Evolutionary conservation across 2,888 invertebrate species (phyloP), one percentile per base, ranked within the genome.

Genomic region (Alloscopus bannaensis): DNA sequence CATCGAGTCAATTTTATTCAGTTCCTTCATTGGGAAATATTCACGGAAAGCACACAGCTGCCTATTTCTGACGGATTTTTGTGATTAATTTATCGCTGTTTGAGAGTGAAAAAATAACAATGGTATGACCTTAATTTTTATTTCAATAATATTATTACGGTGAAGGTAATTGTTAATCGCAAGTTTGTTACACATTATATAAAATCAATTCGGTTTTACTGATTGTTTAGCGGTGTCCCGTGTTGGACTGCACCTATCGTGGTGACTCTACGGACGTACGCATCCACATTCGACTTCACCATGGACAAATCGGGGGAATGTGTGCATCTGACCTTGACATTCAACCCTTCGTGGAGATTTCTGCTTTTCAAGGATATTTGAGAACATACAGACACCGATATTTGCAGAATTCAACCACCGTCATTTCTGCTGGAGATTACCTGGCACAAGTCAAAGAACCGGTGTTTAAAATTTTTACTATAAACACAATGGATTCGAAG

Each of bases 321-420:
- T 31, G 31, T 20, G 36, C 18, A 18, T n/a, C n/a, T n/a, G 24
- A 31, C 3, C 20, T 52, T 16, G 22, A 66, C n/a, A 62, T 62
- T n/a, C 11, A 18, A 28, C 78, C 71, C 20, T 78, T 78, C 59
- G n/a, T 3, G 3, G 50, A 65, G 29, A 40, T 70, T n/a, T 18
- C 20, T n/a, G 71, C 70, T 13, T 78, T 78, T 59, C 8, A 36
- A 24, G 65, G 71, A 3, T 65, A 47, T 31, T 0, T 45, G 0
- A 42, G 50, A 29, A 57, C 65, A 18, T 78, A 78, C n/a, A n/a
- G 78, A 1, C 78, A 78, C 52, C 6, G 78, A 3, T n/a, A n/a
- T n/a, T 42, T 60, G 6, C 8, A 11, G 4, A 52, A 71, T n/a
- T 47, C 22, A 1, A 13, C 18, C 6, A 24, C 13, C n/a, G 8